Evolutionary conservation across 2,888 invertebrate species (phyloP), one percentile per base, ranked within the genome.

Genomic region (Therioaphis trifolii): DNA sequence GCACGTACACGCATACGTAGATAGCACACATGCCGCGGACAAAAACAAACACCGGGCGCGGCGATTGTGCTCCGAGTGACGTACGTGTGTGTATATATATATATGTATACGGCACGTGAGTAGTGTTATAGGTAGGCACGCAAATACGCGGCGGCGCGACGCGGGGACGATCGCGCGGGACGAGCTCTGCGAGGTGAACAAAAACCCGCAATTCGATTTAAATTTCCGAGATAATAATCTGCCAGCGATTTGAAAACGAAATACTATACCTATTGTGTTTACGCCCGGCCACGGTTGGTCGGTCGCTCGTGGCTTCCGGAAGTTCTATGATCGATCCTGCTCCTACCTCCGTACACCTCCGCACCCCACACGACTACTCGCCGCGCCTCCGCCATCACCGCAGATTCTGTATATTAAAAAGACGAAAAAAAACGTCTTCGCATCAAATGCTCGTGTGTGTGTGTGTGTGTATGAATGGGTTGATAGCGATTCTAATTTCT

Each of bases 241-340:
- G 43, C 69, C 69, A 69, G 24, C 24, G 69, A 69, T 69, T 69
- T 27, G 71, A n/a, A 71, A 46, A 49, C 71, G 27, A 29, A 72
- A 72, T 5, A 18, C 3, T 35, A 35, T 35, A 35, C 7, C 4
- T 35, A 35, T 7, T 5, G 4, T 35, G 35, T 35, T 5, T 35
- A 35, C 35, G 35, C 35, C 4, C 35, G 35, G 4, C 3, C 35
- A 35, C 35, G 71, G 46, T 12, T 49, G 46, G 71, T 49, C 49
- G n/a, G 2, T 4, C 52, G n/a, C 35, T 49, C 3, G 46, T 72
- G 12, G 46, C 49, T 43, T 49, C 49, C 71, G 71, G 49, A 29
- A 72, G 71, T 72, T n/a, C 29, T 71, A 49, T 72, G 71, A 72
- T 72, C 71, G 71, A 72, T 72, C 71, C 49, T n/a, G n/a, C n/a